These are phyloP conservation scores for Sarcoramphus papa DNA, from an alignment of 2,797 vertebrate genomes.

Conservation along the genomic window DNA sequence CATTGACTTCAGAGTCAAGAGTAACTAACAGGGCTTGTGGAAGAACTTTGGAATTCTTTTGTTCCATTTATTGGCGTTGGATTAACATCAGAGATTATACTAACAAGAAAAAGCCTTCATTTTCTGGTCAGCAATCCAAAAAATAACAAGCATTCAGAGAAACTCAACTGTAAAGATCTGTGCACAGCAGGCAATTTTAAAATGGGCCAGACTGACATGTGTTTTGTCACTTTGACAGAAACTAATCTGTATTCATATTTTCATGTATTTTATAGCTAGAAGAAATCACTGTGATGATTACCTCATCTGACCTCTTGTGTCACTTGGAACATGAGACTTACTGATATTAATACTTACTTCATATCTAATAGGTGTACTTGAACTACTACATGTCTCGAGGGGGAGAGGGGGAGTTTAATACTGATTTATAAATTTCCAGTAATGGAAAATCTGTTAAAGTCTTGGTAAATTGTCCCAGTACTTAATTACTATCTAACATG, in stretches of 20 bases:
- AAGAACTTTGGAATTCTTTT: background rate
- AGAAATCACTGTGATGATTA: background rate
- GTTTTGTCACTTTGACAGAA: background rate
- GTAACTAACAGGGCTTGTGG: background rate
- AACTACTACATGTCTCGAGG: background rate
- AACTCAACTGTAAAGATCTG: background rate
- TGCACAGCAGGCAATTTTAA: background rate
- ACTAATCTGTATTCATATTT: background rate
- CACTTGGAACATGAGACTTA: background rate
- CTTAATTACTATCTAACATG: background rate
- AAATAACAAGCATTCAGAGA: background rate
- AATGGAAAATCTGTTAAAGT: background rate
- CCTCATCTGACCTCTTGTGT: fast-evolving
- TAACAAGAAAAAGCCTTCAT: background rate
- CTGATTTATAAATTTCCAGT: background rate
- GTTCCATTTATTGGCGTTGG: background rate
- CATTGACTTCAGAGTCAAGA: background rate
- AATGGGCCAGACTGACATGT: background rate
- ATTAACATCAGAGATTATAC: background rate
- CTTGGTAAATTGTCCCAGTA: background rate
- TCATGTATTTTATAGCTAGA: background rate
- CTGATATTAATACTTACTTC: background rate
- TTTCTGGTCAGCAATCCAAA: background rate
- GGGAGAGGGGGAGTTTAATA: too few species aligned
- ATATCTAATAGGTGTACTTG: background rate